Base-by-base conservation (phyloP, 2,888 invertebrate species). In the Eueremaeus valkanovi region DNA sequence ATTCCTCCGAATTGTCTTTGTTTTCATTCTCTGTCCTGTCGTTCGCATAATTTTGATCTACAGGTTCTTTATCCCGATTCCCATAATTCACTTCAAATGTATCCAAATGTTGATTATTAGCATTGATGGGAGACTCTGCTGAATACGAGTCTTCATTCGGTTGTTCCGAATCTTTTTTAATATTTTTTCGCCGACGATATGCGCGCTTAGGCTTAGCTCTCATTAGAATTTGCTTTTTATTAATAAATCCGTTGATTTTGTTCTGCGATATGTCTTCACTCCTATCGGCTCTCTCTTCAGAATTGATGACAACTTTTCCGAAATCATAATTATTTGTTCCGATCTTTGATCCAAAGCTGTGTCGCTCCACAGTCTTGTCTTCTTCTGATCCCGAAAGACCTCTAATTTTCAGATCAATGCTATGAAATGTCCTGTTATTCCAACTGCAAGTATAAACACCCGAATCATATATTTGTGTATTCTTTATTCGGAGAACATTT, bases 401-500 rank as follows among this genome's bases (percentile, higher is more conserved):
- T n/a, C 40, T 68, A 3, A 68, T 33, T 24, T 68, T 18, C 18
- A 68, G 42, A 40, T 40, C n/a, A 21, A 68, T 40, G 18, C 1
- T 68, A 40, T 68, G 11, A 13, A 40, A 24, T 21, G 68, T 40
- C 21, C 24, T 68, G 33, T 68, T 68, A 40, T 68, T 21, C 21
- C 21, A 36, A 40, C 24, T 36, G 82, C 95, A 95, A 0, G 92
- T 91, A 83, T 94, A 95, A 5, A 90, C 85, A 1, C 94, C 95
- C 74, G 90, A 89, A 83, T 95, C 95, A 2, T 90, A 87, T 79
- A 91, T 88, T 0, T 89, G 88, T 8, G 95, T 88, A 66, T 91
- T 90, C 76, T 90, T 88, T 77, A 96, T 92, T 77, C 93, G 89
- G 21, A 96, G 86, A 33, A 93, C 93, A 18, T 95, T 95, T 58